Evolutionary conservation across 1,140 invertebrate species (phyloP).

Genomic region (Pollicipes pollicipes): DNA sequence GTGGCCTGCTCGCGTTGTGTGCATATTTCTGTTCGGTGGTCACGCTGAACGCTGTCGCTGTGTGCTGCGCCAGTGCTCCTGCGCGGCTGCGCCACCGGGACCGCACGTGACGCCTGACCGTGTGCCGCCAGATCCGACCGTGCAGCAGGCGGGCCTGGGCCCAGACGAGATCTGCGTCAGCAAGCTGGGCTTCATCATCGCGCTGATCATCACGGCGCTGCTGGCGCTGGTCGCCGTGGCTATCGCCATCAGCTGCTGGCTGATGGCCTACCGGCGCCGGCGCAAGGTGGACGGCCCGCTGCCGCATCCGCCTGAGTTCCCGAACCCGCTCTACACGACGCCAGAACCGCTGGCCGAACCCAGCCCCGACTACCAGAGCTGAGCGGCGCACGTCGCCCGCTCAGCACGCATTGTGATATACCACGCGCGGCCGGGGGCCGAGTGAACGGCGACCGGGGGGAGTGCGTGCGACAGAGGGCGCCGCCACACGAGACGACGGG

Average conservation of each 20-base stretch:
- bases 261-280: conserved; percentile 74
- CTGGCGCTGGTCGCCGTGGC: conserved; percentile 79
- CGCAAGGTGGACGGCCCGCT: conserved; percentile 68
- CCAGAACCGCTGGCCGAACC: conserved; percentile 56
- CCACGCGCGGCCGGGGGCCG: neutral
- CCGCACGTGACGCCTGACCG: too few relatives aligned
- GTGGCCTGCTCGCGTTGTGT: too few relatives aligned
- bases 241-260: conserved; percentile 82
- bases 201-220: conserved; percentile 73
- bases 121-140: neutral
- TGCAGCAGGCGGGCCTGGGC: conserved; percentile 24
- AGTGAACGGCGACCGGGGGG: too few relatives aligned
- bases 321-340: conserved; percentile 79
- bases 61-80: too few relatives aligned
- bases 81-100: too few relatives aligned
- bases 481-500: too few relatives aligned
- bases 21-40: too few relatives aligned
- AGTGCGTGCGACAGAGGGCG: too few relatives aligned
- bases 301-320: conserved; percentile 84
- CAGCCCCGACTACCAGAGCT: conserved; percentile 50
- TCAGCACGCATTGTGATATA: neutral
- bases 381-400: neutral
- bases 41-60: too few relatives aligned
- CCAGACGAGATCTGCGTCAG: conserved; percentile 77
- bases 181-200: conserved; percentile 77